A percentile compares a stretch with the other conserved stretches of the same genome.
Evolutionary conservation across 2,888 invertebrate species (phyloP).

Genomic region (Dione vanillae): DNA sequence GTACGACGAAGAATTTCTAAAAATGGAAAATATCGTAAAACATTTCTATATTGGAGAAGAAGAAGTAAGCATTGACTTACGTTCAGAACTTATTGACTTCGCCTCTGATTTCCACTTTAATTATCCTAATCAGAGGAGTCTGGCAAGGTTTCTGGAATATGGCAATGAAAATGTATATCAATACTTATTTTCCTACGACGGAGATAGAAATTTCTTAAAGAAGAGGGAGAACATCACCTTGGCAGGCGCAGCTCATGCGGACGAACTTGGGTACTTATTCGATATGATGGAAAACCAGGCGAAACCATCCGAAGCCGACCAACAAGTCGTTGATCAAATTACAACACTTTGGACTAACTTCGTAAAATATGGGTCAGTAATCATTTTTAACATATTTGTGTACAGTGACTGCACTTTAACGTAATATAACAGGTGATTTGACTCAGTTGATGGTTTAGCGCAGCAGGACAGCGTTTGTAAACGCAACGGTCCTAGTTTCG

Average conservation of each 20-base stretch:
- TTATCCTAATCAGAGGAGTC: constrained; percentile 53
- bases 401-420: too few species aligned
- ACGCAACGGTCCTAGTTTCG: too few species aligned
- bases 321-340: constrained; percentile 56
- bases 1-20: constrained; percentile 48
- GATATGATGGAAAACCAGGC: constrained; percentile 45
- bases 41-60: constrained; percentile 65
- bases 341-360: constrained; percentile 58
- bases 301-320: constrained; percentile 52
- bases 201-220: constrained; percentile 60
- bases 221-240: constrained; percentile 45
- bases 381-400: not conserved
- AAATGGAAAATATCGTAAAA: constrained; percentile 50
- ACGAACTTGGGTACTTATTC: constrained; percentile 61
- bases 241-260: constrained; percentile 54
- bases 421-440: too few species aligned
- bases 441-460: not conserved
- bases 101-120: constrained; percentile 57
- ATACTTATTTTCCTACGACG: constrained; percentile 62
- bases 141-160: constrained; percentile 55
- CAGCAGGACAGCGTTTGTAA: not conserved
- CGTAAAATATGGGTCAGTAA: constrained; percentile 50
- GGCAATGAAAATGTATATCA: constrained; percentile 55
- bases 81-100: constrained; percentile 53
- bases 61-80: constrained; percentile 48